Percentiles rank a stretch among this genome's conserved stretches.
These are phyloP conservation scores for Chaetodon trifascialis DNA, from an alignment of 2,113 vertebrate species.

Conservation along the genomic window DNA sequence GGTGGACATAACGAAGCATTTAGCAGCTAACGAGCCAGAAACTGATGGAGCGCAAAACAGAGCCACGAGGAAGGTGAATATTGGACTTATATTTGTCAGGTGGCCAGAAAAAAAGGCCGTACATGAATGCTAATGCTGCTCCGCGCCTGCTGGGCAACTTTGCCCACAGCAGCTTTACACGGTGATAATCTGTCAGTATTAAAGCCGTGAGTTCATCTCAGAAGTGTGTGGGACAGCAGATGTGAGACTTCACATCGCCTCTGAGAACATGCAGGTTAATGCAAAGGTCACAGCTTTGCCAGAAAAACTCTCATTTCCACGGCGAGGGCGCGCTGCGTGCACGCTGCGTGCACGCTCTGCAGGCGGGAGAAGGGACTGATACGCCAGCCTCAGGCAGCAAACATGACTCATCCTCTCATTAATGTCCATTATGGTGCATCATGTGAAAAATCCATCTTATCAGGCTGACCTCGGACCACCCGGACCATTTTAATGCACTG, in stretches of 20 bases:
- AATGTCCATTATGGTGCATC: background rate
- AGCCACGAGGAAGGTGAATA: background rate
- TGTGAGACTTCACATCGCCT: background rate
- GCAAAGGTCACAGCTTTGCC: slow-evolving; percentile 7
- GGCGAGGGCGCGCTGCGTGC: background rate
- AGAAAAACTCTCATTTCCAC: background rate
- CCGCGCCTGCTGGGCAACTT: background rate
- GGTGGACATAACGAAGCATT: background rate
- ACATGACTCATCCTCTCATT: slow-evolving; percentile 15
- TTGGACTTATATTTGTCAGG: background rate
- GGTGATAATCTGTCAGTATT: background rate
- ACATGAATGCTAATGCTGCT: background rate
- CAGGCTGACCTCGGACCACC: slow-evolving; percentile 7
- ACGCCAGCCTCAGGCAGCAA: background rate
- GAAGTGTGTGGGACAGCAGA: background rate
- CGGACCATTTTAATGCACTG: background rate
- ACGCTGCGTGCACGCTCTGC: background rate
- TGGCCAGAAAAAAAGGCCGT: background rate
- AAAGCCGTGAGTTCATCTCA: background rate
- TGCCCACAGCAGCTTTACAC: background rate
- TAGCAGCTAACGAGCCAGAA: background rate
- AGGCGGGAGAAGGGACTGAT: background rate
- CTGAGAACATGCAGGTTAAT: background rate
- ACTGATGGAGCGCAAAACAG: background rate
- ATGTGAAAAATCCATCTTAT: background rate